Evolutionary conservation across 64 coral and sea anemone genomes (phyloP), one percentile per base, ranked within the genome.

Genomic region (Pocillopora damicornis): DNA sequence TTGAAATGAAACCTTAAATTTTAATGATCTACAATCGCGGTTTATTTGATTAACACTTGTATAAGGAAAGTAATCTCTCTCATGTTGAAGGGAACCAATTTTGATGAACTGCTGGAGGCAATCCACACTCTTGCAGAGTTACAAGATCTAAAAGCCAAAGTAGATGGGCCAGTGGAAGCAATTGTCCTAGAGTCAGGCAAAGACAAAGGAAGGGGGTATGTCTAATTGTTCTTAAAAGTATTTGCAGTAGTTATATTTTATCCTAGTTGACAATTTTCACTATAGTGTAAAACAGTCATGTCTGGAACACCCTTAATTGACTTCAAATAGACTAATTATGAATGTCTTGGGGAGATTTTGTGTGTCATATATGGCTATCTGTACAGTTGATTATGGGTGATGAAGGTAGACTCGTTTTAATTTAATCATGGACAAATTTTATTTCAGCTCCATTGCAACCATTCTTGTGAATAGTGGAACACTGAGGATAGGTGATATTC

Each of bases 101-200:
- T 98, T n/a, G 88, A 98, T 51, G 89, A 78, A 73, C 68, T 98
- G 59, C 76, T 88, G 64, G 96, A 98, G 74, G 93, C 96, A 88
- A 95, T 98, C 69, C 88, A 63, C 11, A 95, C 96, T 10, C 88
- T 95, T 63, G 96, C 96, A 59, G 96, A 98, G 75, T 20, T 98
- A 20, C 71, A 92, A 63, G 90, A 95, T 63, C 74, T 98, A 5
- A 89, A 89, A 23, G 90, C 96, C 7, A 90, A 90, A 5, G 81
- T n/a, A n/a, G 84, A 85, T 10, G 59, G 86, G 9, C 38, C 67
- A 56, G 96, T 92, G 15, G 96, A 98, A 79, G 96, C 93, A 66
- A 82, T 98, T 16, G 81, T 98, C n/a, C 86, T 98, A 35, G 96
- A 98, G 88, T 94, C 96, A 1, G 92, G 80, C 61, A 95, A 84